Base-by-base conservation (phyloP, 2,888 invertebrate species). In the Dryobota labecula region DNA sequence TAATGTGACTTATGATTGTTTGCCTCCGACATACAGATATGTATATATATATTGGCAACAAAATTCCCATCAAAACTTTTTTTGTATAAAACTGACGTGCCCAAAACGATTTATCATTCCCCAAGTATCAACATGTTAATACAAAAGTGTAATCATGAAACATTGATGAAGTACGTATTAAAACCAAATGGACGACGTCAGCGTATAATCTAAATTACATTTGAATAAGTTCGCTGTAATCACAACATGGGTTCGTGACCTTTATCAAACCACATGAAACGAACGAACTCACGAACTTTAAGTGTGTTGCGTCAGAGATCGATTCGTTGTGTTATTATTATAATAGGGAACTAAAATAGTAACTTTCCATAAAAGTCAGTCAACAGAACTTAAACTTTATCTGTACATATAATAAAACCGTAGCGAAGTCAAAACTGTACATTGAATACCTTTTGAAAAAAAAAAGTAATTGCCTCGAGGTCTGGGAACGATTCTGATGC, bases 181-280 rank as follows among this genome's bases (percentile, higher is more conserved):
- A 85, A 85, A 84, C 83, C 78, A 84, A 85, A 85, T 83, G 77
- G 76, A 76, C 67, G 51, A 69, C 58, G 78, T 85, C 85, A 85
- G 70, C 70, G 66, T 73, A 75, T 68, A 85, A 85, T 83, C 85
- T 78, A 85, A 84, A 84, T 85, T 78, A 85, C 81, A 83, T 85
- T 84, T 84, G 78, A 84, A 85, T 84, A 80, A 75, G 62, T 73
- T 69, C 43, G 51, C 41, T 62, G 72, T 72, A 83, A 85, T 83
- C 83, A 83, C 63, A 78, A 72, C 68, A 64, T 27, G 54, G 33
- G 73, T 68, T 76, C 73, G 75, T 84, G 85, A 80, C 85, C 81
- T 84, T 75, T 75, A 71, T 62, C 62, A 56, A 67, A 54, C 51
- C 61, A 65, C 72, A 56, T 76, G 64, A 67, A 67, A 58, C n/a